A percentile compares a stretch with the other conserved stretches of the same genome.
Evolutionary conservation across 37 sponge, comb jelly and placozoan species (phyloP).

Genomic region (Halichondria panicea): DNA sequence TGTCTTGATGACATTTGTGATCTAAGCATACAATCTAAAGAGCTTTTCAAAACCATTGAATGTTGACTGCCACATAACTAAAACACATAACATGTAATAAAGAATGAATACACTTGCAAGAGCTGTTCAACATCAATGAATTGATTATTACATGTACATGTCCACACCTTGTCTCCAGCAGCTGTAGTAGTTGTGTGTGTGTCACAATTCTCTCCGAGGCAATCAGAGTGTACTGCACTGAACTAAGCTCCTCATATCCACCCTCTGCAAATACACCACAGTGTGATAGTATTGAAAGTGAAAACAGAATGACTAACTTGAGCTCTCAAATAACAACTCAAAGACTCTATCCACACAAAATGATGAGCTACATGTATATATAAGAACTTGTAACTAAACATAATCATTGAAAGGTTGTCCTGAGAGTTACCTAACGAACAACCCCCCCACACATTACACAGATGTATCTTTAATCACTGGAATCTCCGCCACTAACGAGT

Average conservation of each 20-base stretch:
- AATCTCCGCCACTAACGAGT: not conserved
- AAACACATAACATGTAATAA: not conserved
- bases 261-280: too few species aligned
- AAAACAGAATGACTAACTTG: too few species aligned
- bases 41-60: not conserved
- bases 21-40: not conserved
- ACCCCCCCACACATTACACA: not conserved
- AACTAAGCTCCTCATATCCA: too few species aligned
- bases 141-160: too few species aligned
- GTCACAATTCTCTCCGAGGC: constrained; percentile 61
- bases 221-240: constrained; percentile 59
- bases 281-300: too few species aligned
- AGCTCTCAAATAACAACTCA: too few species aligned
- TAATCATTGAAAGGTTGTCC: not conserved
- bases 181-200: constrained; percentile 43
- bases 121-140: not conserved
- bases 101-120: not conserved
- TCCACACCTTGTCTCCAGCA: constrained; percentile 71
- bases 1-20: not conserved
- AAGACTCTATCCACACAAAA: too few species aligned
- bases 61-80: not conserved
- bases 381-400: not conserved
- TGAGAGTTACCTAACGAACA: not conserved
- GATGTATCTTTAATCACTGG: not conserved
- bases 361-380: not conserved